Evolutionary conservation across 1,140 invertebrate genomes (phyloP).

Genomic region (Sipha flava): DNA sequence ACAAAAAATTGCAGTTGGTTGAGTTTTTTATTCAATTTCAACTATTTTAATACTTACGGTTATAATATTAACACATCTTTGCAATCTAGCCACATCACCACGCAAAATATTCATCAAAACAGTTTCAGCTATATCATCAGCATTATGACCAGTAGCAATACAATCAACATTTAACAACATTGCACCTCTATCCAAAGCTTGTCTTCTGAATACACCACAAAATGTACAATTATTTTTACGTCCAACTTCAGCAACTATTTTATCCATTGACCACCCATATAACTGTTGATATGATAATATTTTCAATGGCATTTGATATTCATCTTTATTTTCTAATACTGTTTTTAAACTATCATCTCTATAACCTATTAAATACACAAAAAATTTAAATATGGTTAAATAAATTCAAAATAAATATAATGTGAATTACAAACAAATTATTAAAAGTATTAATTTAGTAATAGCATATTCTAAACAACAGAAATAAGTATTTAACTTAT

Average conservation of each 20-base stretch:
- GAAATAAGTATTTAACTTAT: no score
- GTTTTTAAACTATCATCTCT: conserved; percentile 96
- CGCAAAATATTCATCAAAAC: conserved; percentile 95
- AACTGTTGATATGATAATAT: conserved; percentile 96
- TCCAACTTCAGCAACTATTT: conserved; percentile 88
- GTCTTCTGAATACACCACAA: conserved; percentile 93
- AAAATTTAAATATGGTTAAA: no score
- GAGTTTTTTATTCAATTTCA: no score
- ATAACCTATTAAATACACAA: conserved; percentile 70
- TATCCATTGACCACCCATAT: conserved; percentile 99
- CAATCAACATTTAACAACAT: conserved; percentile 77
- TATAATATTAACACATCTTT: conserved; percentile 79
- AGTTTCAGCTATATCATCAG: conserved; percentile 98
- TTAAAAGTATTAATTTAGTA: no score
- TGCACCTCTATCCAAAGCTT: conserved; percentile 92
- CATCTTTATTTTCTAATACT: conserved; percentile 85
- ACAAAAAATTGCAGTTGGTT: no score
- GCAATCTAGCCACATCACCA: conserved; percentile 89
- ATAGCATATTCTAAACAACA: no score
- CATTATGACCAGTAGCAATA: conserved; percentile 97
- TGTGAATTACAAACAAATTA: background rate
- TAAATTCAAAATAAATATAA: no score
- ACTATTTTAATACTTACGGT: conserved; percentile 56
- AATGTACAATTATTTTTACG: conserved; percentile 98
- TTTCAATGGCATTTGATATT: conserved; percentile 89